Evolutionary conservation across 2,888 invertebrate species (phyloP), one percentile per base, ranked within the genome.

Genomic region (Nasonovia ribisnigri): DNA sequence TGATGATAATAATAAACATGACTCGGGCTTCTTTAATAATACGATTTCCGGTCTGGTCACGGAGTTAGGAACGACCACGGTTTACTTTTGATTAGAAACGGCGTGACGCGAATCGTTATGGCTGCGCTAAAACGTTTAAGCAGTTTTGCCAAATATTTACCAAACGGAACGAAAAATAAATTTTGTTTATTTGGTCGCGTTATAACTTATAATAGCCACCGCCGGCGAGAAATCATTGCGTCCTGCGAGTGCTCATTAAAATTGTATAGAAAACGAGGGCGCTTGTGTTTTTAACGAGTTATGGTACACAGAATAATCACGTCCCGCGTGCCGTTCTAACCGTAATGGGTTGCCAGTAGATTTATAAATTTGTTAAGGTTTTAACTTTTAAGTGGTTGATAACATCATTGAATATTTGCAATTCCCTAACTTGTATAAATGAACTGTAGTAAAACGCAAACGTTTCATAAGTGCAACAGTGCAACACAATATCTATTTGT

Each of bases 261-360:
- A 87, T 67, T 36, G 24, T 60, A 87, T n/a, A 36, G 84, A 60
- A 91, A 60, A 86, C 57, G 13, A 36, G 24, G 46, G 46, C n/a
- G 16, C 36, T 60, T 36, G 86, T 87, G 86, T 87, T 92, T 92
- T 92, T 48, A 92, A 87, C 92, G 36, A 92, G 57, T 87, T 87
- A 48, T 60, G 26, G 36, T 48, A 57, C n/a, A 46, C 13, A 48
- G 46, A 36, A 92, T 60, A 60, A 92, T 92, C 86, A 86, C 86
- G 86, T 46, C 36, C 57, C 29, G 26, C 46, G 26, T 16, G 16
- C n/a, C 84, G n/a, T 57, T 91, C 20, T 54, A 84, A 77, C 77
- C 36, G 20, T 84, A 46, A 90, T 60, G 26, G 77, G 51, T 36
- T 46, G 46, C 51, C 11, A 57, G 91, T 54, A 29, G n/a, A n/a